These are phyloP conservation scores for Pedionomus torquatus DNA, from an alignment of 2,113 vertebrate species.

Conservation along the genomic window DNA sequence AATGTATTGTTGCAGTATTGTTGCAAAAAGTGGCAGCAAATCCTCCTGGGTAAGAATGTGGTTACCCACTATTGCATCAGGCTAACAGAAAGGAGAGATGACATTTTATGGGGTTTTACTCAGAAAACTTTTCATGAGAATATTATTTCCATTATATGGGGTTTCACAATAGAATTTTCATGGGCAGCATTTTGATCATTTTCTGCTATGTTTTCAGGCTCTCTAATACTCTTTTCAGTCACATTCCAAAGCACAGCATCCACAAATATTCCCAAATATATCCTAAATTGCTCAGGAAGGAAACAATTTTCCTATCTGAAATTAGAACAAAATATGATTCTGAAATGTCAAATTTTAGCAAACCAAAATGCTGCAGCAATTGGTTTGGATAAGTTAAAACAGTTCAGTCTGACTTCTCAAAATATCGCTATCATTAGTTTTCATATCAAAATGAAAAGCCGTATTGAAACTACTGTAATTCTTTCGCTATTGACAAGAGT, in stretches of 20 bases:
- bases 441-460: conserved; percentile 12
- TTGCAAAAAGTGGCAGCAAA: conserved; percentile 52
- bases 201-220: conserved; percentile 2
- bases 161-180: conserved; percentile 15
- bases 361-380: conserved; percentile 8
- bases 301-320: conserved; percentile 61
- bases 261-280: conserved; percentile 54
- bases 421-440: conserved; percentile 42
- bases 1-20: conserved; percentile 23
- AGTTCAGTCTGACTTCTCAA: conserved; percentile 30
- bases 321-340: conserved; percentile 22
- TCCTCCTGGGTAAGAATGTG: conserved; percentile 7
- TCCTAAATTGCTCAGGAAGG: conserved; percentile 55
- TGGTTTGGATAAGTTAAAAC: conserved; percentile 56
- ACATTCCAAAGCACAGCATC: conserved; percentile 24
- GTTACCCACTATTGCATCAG: conserved; percentile 30
- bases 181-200: not conserved
- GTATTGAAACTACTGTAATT: conserved; percentile 36
- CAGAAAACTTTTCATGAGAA: conserved; percentile 22
- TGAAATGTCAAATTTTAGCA: conserved; percentile 47
- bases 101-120: conserved; percentile 26
- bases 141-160: not conserved
- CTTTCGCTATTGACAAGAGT: not conserved
- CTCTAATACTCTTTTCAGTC: not conserved
- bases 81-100: conserved; percentile 2